Evolutionary conservation across 1,140 invertebrate species (phyloP).

Genomic region (Neodiprion fabricii): DNA sequence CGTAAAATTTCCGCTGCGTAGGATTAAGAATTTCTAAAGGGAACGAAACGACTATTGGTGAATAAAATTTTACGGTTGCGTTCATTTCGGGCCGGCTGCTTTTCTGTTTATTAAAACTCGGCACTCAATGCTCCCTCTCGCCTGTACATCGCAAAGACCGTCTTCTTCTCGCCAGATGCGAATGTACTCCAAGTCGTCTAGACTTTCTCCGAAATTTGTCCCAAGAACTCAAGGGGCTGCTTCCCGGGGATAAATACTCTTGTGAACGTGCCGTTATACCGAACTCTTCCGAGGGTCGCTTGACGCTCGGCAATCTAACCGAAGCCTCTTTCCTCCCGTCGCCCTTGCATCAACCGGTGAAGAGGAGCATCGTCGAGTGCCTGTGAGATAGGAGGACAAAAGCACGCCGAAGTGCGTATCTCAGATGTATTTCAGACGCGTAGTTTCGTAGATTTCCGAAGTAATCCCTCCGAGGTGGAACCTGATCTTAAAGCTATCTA

Average conservation of each 20-base stretch:
- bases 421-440: too few species aligned
- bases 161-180: neutral
- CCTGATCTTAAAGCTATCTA: too few species aligned
- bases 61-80: too few species aligned
- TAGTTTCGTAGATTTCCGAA: too few species aligned
- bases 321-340: neutral
- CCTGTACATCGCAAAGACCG: neutral
- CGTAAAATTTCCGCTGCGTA: too few species aligned
- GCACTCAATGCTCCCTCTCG: neutral
- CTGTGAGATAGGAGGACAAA: neutral
- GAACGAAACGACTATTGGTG: too few species aligned
- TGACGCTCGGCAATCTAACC: neutral
- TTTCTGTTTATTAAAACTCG: too few species aligned
- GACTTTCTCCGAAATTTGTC: neutral
- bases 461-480: too few species aligned
- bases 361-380: neutral
- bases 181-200: neutral
- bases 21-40: too few species aligned
- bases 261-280: neutral
- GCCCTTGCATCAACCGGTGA: neutral
- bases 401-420: too few species aligned
- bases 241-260: slow-evolving; percentile 1
- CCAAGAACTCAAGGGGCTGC: neutral
- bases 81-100: too few species aligned
- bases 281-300: neutral